Percentiles rank a stretch among this genome's conserved stretches.
phyloP scores from a whole-genome alignment of 2,888 invertebrate genomes.

The Caenorhabditis doughertyi region DNA sequence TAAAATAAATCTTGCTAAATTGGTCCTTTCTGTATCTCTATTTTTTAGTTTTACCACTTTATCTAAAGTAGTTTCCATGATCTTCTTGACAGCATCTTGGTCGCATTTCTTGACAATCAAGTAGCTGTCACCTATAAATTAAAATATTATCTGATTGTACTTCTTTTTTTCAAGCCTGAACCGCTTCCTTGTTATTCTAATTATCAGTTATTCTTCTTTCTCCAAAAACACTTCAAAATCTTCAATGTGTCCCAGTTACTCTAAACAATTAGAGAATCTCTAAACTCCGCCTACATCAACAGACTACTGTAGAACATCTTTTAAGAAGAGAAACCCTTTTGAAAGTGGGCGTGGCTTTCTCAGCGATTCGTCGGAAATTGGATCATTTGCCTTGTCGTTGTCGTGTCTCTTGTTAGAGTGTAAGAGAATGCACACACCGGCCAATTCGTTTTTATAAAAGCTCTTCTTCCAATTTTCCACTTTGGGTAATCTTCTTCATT shows the following conservation, averaged over 20 bases:
- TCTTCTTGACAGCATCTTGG: conserved; percentile 45
- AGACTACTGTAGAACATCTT: conserved; percentile 33
- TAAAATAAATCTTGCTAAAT: conserved; percentile 32
- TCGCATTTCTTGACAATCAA: conserved; percentile 56
- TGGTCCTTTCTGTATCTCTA: conserved; percentile 51
- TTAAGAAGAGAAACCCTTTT: not conserved
- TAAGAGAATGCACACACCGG: conserved; percentile 20
- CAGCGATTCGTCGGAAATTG: conserved; percentile 60
- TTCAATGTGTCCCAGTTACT: not conserved
- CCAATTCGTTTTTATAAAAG: conserved; percentile 48
- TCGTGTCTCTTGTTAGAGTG: conserved; percentile 7
- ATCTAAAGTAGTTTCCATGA: conserved; percentile 31
- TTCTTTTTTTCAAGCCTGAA: not conserved
- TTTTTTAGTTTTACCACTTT: conserved; percentile 6
- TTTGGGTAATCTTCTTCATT: conserved; percentile 53
- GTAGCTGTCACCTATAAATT: conserved; percentile 65
- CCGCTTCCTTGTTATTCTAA: conserved; percentile 11
- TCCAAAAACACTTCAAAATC: conserved; percentile 41
- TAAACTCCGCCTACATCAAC: conserved; percentile 18
- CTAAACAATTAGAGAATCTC: conserved; percentile 26
- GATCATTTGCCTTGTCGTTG: conserved; percentile 36
- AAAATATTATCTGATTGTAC: too few species aligned
- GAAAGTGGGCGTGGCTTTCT: conserved; percentile 31
- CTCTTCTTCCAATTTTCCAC: conserved; percentile 56
- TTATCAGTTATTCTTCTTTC: conserved; percentile 12